A percentile compares a stretch with the other conserved stretches of the same genome.
Conservation (phyloP, 2,797 vertebrate genomes). For the Hylomyscus alleni region DNA sequence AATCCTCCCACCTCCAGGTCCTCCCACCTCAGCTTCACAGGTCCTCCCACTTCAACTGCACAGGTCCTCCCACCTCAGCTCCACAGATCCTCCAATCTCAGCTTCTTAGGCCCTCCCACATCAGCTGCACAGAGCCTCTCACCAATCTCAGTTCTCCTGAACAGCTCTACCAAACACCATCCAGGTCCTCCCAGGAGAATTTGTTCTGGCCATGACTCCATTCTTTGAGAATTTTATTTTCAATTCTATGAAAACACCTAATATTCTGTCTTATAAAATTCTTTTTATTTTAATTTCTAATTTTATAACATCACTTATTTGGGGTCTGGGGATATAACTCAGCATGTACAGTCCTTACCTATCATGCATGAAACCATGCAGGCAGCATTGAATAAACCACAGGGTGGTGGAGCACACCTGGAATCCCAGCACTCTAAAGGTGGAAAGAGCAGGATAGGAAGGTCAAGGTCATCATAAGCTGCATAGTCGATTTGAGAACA, state of each 20-base stretch:
- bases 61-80: neutral
- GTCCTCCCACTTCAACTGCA: neutral
- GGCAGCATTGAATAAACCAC: neutral
- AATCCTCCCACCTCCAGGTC: neutral
- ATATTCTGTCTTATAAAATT: neutral
- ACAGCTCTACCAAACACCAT: neutral
- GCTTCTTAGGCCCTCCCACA: neutral
- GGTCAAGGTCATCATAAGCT: neutral
- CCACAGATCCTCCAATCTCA: neutral
- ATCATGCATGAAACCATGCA: neutral
- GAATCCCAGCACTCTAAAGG: neutral
- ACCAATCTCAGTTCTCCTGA: neutral
- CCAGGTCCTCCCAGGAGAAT: neutral
- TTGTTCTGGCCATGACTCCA: neutral
- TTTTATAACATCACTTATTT: conserved; percentile 17
- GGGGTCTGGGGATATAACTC: neutral
- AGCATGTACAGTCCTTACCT: neutral
- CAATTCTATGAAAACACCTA: conserved; percentile 9
- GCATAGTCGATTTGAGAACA: neutral
- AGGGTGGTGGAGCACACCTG: neutral
- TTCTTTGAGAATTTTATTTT: neutral
- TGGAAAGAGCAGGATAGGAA: neutral
- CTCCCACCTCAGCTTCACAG: neutral
- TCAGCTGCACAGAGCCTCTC: neutral
- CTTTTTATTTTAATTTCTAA: neutral